A percentile compares a stretch with the other conserved stretches of the same genome.
phyloP scores from a whole-genome alignment of 2,113 vertebrate species.

The Siniperca knerii region DNA sequence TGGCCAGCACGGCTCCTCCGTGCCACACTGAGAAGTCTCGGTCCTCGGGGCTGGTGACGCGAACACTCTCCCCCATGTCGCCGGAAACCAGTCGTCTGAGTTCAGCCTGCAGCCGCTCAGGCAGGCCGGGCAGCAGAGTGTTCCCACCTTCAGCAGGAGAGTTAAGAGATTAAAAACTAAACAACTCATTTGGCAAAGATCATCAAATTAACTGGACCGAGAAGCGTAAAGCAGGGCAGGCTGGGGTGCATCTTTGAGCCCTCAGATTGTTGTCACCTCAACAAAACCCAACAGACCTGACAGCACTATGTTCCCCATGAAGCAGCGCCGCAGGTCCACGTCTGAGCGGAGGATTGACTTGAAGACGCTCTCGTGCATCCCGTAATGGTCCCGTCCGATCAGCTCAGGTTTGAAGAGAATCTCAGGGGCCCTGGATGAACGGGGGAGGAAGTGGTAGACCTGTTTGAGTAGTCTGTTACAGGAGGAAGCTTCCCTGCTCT shows the following conservation, averaged over 20 bases:
- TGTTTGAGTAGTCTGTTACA: not conserved
- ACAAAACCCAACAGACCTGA: constrained; percentile 72
- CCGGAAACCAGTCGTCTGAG: constrained; percentile 63
- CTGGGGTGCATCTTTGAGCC: not conserved
- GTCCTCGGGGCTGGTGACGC: constrained; percentile 73
- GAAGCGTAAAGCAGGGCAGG: not conserved
- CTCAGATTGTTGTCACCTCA: not conserved
- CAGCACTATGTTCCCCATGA: constrained; percentile 82
- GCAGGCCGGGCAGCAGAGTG: constrained; percentile 79
- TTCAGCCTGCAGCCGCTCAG: constrained; percentile 80
- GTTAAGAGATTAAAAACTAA: not conserved
- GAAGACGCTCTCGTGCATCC: constrained; percentile 84
- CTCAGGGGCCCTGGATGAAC: constrained; percentile 79
- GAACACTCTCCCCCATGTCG: constrained; percentile 53
- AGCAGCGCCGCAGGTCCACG: constrained; percentile 80
- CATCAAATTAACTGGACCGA: not conserved
- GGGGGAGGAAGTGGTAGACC: not conserved
- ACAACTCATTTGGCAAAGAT: not conserved
- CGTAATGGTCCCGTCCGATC: constrained; percentile 83
- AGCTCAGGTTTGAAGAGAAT: constrained; percentile 84
- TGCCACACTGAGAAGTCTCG: constrained; percentile 83
- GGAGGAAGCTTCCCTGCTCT: not conserved
- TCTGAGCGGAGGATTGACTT: constrained; percentile 82
- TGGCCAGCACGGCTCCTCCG: constrained; percentile 81
- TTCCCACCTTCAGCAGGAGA: constrained; percentile 78